phyloP scores from a whole-genome alignment of 2,888 invertebrate genomes.

The Cancer borealis region DNA sequence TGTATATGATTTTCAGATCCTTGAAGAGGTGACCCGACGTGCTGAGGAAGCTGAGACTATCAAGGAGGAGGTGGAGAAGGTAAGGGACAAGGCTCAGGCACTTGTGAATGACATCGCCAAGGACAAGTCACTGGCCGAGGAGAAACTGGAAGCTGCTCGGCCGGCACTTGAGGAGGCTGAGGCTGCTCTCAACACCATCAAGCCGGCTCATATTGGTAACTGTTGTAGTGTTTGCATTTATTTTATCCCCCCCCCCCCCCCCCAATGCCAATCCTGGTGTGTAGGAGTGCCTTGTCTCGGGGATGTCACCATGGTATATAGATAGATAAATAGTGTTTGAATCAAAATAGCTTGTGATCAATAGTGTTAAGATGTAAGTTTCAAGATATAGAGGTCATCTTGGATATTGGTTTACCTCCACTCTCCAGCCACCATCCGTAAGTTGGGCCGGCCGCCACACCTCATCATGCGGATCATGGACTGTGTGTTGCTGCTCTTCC shows the following conservation, averaged over 20 bases:
- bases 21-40: constrained; percentile 93
- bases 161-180: constrained; percentile 98
- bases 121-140: constrained; percentile 94
- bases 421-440: constrained; percentile 89
- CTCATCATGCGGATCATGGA: constrained; percentile 99
- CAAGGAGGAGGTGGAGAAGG: constrained; percentile 96
- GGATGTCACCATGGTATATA: too few relatives aligned
- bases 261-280: too few relatives aligned
- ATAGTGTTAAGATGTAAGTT: background rate
- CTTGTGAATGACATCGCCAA: constrained; percentile 91
- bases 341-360: background rate
- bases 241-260: too few relatives aligned
- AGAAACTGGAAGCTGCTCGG: constrained; percentile 95
- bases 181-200: constrained; percentile 95
- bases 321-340: too few relatives aligned
- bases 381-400: background rate
- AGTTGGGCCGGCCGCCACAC: constrained; percentile 96
- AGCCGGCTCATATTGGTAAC: constrained; percentile 93
- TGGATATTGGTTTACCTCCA: background rate
- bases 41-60: constrained; percentile 97
- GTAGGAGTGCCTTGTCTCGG: too few relatives aligned
- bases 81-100: constrained; percentile 95
- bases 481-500: constrained; percentile 94
- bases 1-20: constrained; percentile 78
- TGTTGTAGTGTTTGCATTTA: background rate